Conservation (phyloP, 1,140 invertebrate species). For the Tenebrio molitor region DNA sequence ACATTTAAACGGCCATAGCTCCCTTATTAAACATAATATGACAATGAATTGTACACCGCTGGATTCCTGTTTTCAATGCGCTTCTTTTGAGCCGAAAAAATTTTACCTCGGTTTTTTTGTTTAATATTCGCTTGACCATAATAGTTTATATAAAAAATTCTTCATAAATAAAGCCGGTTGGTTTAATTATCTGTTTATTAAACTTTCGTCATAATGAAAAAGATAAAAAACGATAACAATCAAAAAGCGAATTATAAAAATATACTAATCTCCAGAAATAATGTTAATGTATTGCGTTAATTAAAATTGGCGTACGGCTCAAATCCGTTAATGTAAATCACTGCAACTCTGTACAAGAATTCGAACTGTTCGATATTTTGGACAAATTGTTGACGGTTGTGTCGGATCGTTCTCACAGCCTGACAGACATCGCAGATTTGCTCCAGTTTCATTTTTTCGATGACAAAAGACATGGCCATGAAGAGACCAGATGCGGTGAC, state of each 20-base stretch:
- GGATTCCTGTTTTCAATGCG: too few relatives aligned
- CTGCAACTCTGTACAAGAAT: slow-evolving; percentile 61
- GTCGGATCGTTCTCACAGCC: slow-evolving; percentile 62
- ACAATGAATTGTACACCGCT: too few relatives aligned
- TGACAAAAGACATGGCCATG: slow-evolving; percentile 61
- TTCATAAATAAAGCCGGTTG: too few relatives aligned
- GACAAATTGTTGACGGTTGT: slow-evolving; percentile 63
- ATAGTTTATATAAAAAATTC: too few relatives aligned
- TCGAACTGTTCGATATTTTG: slow-evolving; percentile 58
- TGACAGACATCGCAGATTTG: slow-evolving; percentile 65
- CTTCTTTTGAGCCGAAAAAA: too few relatives aligned
- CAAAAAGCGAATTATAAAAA: slow-evolving; percentile 1
- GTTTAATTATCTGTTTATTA: too few relatives aligned
- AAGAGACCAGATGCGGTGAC: slow-evolving; percentile 63
- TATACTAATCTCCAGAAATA: not conserved
- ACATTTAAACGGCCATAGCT: too few relatives aligned
- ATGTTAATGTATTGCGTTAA: slow-evolving; percentile 6
- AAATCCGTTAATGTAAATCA: slow-evolving; percentile 61
- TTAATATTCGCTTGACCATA: too few relatives aligned
- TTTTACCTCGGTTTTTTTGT: too few relatives aligned
- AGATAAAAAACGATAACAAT: too few relatives aligned
- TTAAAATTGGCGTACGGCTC: slow-evolving; percentile 63
- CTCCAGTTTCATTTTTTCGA: slow-evolving; percentile 66
- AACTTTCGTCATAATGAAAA: too few relatives aligned
- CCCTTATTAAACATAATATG: too few relatives aligned